Evolutionary conservation across 2,113 vertebrate genomes (phyloP).

Genomic region (Gyps fulvus): DNA sequence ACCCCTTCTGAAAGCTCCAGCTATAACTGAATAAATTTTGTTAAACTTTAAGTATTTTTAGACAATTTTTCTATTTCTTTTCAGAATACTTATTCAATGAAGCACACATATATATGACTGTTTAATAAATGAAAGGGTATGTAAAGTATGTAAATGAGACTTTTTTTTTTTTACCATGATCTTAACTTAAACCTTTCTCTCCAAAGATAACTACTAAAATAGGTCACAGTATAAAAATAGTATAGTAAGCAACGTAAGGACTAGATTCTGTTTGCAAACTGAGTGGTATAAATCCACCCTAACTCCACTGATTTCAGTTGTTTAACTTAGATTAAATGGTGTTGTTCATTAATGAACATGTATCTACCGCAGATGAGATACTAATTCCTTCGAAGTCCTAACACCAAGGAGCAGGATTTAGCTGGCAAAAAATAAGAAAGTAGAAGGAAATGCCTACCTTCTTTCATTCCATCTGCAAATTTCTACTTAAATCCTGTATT

Average conservation of each 20-base stretch:
- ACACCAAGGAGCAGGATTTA: not conserved
- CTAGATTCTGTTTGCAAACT: not conserved
- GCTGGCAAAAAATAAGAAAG: not conserved
- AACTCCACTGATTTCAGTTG: not conserved
- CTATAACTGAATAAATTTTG: not conserved
- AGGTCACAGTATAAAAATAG: constrained; percentile 59
- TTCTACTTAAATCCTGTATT: not conserved
- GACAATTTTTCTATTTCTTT: not conserved
- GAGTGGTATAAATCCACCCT: not conserved
- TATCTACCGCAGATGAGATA: not conserved
- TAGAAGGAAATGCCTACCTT: not conserved
- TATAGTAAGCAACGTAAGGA: constrained; percentile 3
- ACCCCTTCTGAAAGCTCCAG: not conserved
- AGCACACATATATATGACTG: not conserved
- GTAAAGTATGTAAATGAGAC: not conserved
- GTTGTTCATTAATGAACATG: not conserved
- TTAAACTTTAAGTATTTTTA: not conserved
- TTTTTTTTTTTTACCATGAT: not conserved
- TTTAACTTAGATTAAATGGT: not conserved
- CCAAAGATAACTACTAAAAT: constrained; percentile 45
- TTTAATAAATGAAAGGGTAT: not conserved
- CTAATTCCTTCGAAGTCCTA: not conserved
- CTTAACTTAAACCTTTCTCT: constrained; percentile 12
- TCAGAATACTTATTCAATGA: not conserved
- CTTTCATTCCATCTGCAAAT: not conserved